Conservation (phyloP, 1,140 invertebrate genomes). For the Hypothenemus hampei region DNA sequence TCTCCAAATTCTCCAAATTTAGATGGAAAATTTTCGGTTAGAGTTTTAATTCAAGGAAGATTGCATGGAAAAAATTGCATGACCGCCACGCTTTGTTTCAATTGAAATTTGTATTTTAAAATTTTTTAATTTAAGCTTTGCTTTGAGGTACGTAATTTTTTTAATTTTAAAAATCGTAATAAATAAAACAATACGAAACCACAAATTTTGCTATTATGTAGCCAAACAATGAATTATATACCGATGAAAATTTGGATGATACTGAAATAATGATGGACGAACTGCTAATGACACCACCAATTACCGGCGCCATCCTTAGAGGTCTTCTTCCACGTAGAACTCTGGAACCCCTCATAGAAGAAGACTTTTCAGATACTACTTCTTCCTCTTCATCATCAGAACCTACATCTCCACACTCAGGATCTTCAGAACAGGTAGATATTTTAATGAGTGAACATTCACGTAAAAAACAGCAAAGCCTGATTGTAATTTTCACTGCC, state of each 20-base stretch:
- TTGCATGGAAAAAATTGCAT: background rate
- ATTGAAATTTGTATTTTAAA: too few species aligned
- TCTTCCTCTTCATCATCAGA: constrained; percentile 40
- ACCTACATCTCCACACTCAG: constrained; percentile 47
- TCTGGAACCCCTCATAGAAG: constrained; percentile 63
- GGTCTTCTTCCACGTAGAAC: constrained; percentile 61
- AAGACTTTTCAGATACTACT: constrained; percentile 55
- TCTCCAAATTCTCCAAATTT: constrained; percentile 56
- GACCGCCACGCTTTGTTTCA: background rate
- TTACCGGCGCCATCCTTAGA: constrained; percentile 59
- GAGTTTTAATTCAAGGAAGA: constrained; percentile 13
- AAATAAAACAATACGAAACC: too few species aligned
- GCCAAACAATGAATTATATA: constrained; percentile 50
- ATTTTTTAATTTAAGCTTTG: too few species aligned
- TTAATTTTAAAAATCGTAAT: too few species aligned
- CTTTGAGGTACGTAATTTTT: background rate
- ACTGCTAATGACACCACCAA: constrained; percentile 62
- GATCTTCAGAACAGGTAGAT: constrained; percentile 55
- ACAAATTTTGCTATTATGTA: constrained; percentile 1
- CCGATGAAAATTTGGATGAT: constrained; percentile 60
- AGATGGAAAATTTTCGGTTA: constrained; percentile 60
- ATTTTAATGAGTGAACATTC: constrained; percentile 3
- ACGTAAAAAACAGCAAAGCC: background rate
- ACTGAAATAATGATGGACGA: constrained; percentile 69
- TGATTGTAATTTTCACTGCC: too few species aligned